These are phyloP conservation scores for Eupeodes luniger DNA, from an alignment of 2,888 invertebrate genomes.

Conservation along the genomic window DNA sequence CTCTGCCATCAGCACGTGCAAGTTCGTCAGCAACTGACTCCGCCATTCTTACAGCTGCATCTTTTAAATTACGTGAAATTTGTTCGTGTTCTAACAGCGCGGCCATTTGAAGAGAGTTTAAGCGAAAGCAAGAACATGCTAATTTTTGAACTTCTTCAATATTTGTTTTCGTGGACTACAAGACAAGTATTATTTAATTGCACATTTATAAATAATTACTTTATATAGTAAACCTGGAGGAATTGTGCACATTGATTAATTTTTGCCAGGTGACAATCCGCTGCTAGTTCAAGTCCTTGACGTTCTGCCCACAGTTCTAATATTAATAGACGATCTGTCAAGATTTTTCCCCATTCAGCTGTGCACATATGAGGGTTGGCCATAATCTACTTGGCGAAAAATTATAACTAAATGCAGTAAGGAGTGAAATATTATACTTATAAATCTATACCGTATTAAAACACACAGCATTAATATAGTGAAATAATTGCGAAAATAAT, in stretches of 20 bases:
- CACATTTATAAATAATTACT: background rate
- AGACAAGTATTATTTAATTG: background rate
- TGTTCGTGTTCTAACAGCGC: conserved; percentile 90
- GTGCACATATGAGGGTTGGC: conserved; percentile 91
- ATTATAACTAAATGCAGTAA: background rate
- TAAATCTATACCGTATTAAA: conserved; percentile 89
- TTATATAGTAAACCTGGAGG: conserved; percentile 85
- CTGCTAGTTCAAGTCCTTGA: conserved; percentile 98
- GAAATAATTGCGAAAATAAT: conserved; percentile 98
- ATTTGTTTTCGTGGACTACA: conserved; percentile 90
- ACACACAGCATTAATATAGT: conserved; percentile 97
- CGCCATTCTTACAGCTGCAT: conserved; percentile 91
- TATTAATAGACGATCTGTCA: conserved; percentile 93
- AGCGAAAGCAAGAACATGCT: conserved; percentile 96
- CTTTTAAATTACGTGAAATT: conserved; percentile 85
- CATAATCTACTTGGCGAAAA: conserved; percentile 85
- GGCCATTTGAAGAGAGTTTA: conserved; percentile 97
- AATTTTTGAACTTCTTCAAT: conserved; percentile 95
- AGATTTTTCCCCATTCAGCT: conserved; percentile 92
- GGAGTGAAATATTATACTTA: background rate
- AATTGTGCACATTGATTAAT: conserved; percentile 96
- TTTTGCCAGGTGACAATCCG: conserved; percentile 98
- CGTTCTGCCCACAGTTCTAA: conserved; percentile 98
- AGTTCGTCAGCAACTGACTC: conserved; percentile 96
- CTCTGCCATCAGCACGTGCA: conserved; percentile 94